These are phyloP conservation scores for Leptocoma aspasia DNA, from an alignment of 2,113 vertebrate species.

Conservation along the genomic window DNA sequence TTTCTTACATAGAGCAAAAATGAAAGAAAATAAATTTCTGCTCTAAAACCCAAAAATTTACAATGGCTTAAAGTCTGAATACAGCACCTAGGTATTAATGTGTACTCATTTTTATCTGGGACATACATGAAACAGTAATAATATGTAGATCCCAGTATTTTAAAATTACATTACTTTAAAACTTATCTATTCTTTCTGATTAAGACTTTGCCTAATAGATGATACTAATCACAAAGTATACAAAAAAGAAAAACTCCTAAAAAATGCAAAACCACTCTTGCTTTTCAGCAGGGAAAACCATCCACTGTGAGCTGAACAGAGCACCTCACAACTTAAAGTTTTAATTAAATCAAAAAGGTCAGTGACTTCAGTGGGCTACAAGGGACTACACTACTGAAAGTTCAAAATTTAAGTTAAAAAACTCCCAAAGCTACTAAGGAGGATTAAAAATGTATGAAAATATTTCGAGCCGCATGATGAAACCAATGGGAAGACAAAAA, in stretches of 20 bases:
- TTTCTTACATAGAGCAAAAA: background rate
- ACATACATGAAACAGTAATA: background rate
- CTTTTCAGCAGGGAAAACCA: background rate
- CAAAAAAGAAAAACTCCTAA: background rate
- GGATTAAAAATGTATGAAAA: background rate
- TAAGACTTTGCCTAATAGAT: background rate
- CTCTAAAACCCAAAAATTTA: background rate
- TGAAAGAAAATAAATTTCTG: background rate
- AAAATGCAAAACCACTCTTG: background rate
- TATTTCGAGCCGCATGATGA: background rate
- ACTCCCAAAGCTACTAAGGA: rapidly evolving
- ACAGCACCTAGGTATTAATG: background rate
- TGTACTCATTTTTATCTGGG: background rate
- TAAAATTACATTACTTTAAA: background rate
- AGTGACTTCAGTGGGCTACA: background rate
- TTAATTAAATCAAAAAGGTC: background rate
- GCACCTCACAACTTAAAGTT: background rate
- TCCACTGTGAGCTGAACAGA: background rate
- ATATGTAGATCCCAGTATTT: background rate
- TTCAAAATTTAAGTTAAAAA: background rate
- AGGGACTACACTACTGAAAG: background rate
- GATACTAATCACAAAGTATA: background rate
- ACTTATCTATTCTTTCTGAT: background rate
- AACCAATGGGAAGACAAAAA: background rate
- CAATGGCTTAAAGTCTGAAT: background rate